Conservation (phyloP, 2,113 vertebrate species). For the Panthera leo region DNA sequence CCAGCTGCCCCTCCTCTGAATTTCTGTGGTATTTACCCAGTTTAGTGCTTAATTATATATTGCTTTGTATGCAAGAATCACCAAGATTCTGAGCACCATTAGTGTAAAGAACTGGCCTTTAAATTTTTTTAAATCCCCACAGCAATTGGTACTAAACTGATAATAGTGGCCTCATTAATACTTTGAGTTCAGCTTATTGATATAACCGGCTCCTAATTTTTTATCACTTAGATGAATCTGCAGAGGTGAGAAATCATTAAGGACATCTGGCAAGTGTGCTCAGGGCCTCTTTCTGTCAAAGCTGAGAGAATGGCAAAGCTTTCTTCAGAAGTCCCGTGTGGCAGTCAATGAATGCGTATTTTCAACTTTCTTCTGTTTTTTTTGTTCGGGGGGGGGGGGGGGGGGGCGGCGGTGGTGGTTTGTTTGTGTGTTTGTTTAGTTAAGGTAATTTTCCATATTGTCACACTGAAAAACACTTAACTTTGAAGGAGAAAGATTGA, state of each 20-base stretch:
- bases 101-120: slow-evolving; percentile 19
- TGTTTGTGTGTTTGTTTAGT: not conserved
- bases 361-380: not conserved
- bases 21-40: not conserved
- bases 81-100: not conserved
- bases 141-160: not conserved
- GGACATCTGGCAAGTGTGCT: not conserved
- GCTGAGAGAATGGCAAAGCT: not conserved
- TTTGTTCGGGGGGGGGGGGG: too few species aligned
- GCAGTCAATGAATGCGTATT: not conserved
- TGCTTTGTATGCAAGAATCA: not conserved
- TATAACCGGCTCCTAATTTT: not conserved
- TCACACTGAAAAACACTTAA: not conserved
- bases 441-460: not conserved
- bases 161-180: not conserved
- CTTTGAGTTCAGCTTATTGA: not conserved
- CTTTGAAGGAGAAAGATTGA: not conserved
- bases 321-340: not conserved
- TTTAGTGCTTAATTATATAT: not conserved
- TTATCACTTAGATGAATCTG: not conserved
- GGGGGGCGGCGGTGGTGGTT: too few species aligned
- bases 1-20: not conserved
- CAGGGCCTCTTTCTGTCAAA: not conserved
- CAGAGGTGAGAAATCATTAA: not conserved
- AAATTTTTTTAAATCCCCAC: not conserved